A percentile compares a stretch with the other conserved stretches of the same genome.
Conservation (phyloP, 2,113 vertebrate genomes). For the Osmerus eperlanus region DNA sequence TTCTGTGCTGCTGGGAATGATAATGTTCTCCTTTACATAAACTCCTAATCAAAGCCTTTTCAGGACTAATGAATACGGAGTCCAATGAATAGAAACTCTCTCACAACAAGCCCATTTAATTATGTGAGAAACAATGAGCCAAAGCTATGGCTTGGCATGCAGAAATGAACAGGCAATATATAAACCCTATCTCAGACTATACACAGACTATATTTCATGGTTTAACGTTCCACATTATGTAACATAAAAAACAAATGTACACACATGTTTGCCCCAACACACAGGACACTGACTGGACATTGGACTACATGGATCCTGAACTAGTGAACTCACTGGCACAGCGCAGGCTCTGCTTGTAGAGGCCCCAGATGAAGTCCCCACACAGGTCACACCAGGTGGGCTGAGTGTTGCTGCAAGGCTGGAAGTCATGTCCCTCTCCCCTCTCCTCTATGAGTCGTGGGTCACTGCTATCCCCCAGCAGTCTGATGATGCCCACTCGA, state of each 20-base stretch:
- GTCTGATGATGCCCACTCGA: conserved; percentile 67
- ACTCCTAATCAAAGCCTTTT: background rate
- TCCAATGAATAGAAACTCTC: background rate
- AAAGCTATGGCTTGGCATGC: background rate
- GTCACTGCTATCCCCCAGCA: conserved; percentile 63
- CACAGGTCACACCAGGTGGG: conserved; percentile 95
- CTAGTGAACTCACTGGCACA: conserved; percentile 80
- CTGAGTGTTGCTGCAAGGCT: conserved; percentile 81
- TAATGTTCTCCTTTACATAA: conserved; percentile 3
- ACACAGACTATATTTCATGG: too few species aligned
- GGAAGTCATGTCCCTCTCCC: conserved; percentile 85
- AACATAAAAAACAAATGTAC: background rate
- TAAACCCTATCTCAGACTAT: too few species aligned
- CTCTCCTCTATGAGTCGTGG: conserved; percentile 60
- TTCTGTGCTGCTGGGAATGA: background rate
- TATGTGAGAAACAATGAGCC: background rate
- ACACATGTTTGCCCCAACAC: conserved; percentile 1
- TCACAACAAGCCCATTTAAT: conserved; percentile 4
- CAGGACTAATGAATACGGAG: background rate
- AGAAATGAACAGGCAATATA: background rate
- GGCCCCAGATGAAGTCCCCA: conserved; percentile 96
- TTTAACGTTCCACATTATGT: too few species aligned
- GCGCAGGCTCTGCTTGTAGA: conserved; percentile 91
- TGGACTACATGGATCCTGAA: background rate
- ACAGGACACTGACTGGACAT: background rate